Evolutionary conservation across 2,797 vertebrate species (phyloP).

Genomic region (Ctenochaetus hawaiiensis): DNA sequence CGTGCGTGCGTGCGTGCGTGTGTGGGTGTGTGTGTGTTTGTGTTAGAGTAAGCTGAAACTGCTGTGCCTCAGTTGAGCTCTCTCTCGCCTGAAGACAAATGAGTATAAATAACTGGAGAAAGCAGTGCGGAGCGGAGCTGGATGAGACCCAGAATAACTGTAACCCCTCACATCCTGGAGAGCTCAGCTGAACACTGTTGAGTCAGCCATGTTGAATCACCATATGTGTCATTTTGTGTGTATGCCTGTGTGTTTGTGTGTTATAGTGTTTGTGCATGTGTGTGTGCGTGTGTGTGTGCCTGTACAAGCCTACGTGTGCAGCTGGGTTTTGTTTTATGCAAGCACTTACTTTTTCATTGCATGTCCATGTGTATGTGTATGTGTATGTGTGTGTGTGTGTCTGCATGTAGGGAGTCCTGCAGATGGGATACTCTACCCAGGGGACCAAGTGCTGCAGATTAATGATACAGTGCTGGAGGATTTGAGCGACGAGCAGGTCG

Average conservation of each 20-base stretch:
- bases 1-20: conserved; percentile 26
- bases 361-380: conserved; percentile 42
- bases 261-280: conserved; percentile 10
- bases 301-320: conserved; percentile 44
- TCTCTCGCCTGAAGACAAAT: conserved; percentile 80
- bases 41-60: conserved; percentile 53
- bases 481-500: conserved; percentile 86
- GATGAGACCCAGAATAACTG: conserved; percentile 71
- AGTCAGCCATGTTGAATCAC: conserved; percentile 75
- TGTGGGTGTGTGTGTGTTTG: conserved; percentile 35
- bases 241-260: conserved; percentile 19
- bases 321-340: conserved; percentile 52
- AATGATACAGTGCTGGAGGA: conserved; percentile 88
- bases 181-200: conserved; percentile 64
- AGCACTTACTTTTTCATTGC: conserved; percentile 48
- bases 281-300: conserved; percentile 9
- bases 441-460: conserved; percentile 93
- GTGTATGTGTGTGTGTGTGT: conserved; percentile 58
- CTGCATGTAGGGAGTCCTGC: conserved; percentile 84
- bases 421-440: conserved; percentile 87
- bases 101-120: conserved; percentile 83
- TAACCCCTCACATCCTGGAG: conserved; percentile 71
- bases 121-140: conserved; percentile 66
- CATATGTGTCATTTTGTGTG: conserved; percentile 38
- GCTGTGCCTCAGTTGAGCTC: conserved; percentile 61